Evolutionary conservation across 1,140 invertebrate species (phyloP), one percentile per base, ranked within the genome.

Genomic region (Pristionchus pacificus): DNA sequence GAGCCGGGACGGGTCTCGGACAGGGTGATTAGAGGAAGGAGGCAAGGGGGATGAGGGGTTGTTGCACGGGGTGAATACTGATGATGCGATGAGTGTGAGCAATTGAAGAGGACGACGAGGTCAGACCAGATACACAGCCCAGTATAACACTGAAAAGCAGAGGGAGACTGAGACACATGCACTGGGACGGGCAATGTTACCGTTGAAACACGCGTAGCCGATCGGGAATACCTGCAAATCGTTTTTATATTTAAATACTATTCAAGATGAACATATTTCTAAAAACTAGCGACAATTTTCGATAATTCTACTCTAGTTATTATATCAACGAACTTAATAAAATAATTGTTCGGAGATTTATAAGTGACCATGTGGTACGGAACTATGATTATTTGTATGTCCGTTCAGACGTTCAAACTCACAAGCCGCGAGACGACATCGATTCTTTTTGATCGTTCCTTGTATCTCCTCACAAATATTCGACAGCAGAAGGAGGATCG

Each of bases 101-200:
- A 30, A 13, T 49, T 6, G 28, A 38, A 33, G 31, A 3, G 49
- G 30, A 65, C 59, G 29, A 31, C 31, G 29, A 6, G 74, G 2
- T 83, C 71, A 83, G 78, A 82, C 78, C 55, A 82, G 73, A 74
- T 82, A 82, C 55, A 82, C 80, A 32, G 81, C 77, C 80, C 80
- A 82, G 63, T 82, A 82, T 69, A 82, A 75, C 65, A 81, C 80
- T 81, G 68, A 77, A 78, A 69, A 19, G 38, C 38, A 49, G 6
- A 27, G 19, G 58, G 10, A 19, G 24, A 31, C 24, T 55, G 25
- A 72, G 29, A 63, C 29, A 65, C 14, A 55, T 49, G 28, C 30
- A 59, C 19, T 33, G 49, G 33, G 25, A 27, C 30, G 68, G 29
- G n/a, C 15, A 63, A 24, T n/a, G n/a, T 10, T 81, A 81, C 80